Conservation (phyloP, 1,140 invertebrate genomes). For the Uloborus diversus region DNA sequence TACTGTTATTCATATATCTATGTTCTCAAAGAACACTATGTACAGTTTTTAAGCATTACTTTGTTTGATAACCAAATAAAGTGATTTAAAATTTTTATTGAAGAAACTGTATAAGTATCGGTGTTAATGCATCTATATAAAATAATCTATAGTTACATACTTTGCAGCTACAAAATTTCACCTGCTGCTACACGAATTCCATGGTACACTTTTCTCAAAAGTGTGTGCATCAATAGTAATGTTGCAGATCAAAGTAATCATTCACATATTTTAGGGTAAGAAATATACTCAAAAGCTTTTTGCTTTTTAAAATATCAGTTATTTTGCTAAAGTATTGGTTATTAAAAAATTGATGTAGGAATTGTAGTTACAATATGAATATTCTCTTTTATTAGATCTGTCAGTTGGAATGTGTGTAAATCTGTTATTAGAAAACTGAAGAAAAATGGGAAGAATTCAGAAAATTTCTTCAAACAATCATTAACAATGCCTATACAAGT, state of each 20-base stretch:
- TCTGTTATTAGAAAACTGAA: slow-evolving; percentile 15
- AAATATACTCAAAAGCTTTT: neutral
- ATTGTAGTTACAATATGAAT: neutral
- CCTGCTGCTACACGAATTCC: slow-evolving; percentile 5
- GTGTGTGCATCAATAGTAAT: neutral
- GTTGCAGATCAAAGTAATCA: neutral
- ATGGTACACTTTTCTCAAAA: slow-evolving; percentile 40
- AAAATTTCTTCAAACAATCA: slow-evolving; percentile 19
- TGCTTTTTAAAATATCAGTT: neutral
- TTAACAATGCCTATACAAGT: slow-evolving; percentile 2
- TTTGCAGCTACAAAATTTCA: slow-evolving; percentile 24
- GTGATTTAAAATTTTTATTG: too few relatives aligned
- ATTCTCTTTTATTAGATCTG: slow-evolving; percentile 3
- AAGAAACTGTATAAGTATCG: too few relatives aligned
- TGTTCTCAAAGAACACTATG: too few relatives aligned
- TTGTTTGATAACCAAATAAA: too few relatives aligned
- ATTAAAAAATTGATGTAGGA: too few relatives aligned
- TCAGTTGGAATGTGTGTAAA: slow-evolving; percentile 15
- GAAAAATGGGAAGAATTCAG: neutral
- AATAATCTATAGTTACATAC: too few relatives aligned
- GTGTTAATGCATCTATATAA: too few relatives aligned
- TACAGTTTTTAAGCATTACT: too few relatives aligned
- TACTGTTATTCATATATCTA: too few relatives aligned
- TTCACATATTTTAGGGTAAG: neutral
- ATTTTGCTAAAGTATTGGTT: too few relatives aligned